Base-by-base conservation (phyloP, 2,888 invertebrate species). In the Stenoptilia bipunctidactyla region DNA sequence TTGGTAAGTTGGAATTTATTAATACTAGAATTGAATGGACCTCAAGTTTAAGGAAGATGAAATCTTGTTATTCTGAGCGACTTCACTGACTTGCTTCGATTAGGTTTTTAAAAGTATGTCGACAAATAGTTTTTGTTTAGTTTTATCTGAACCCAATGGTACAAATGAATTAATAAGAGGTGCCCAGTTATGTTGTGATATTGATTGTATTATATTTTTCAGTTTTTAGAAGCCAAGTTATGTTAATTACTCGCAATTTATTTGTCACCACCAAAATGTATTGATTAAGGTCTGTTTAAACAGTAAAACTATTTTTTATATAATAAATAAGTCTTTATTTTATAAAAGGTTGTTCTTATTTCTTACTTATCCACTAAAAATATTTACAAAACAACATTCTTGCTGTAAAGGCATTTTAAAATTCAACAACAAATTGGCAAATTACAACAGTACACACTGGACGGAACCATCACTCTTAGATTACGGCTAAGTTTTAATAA, bases 291-390 rank as follows among this genome's bases (percentile, higher is more conserved):
- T 25, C 25, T 12, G 30, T 30, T 30, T 10, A 30, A 4, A 12
- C 9, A 30, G 4, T 30, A 10, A 30, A 30, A 30, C 30, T 30
- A 20, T 20, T 20, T 30, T 9, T 30, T 30, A n/a, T 30, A 51
- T 66, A 82, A 82, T 82, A 82, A 82, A 82, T 82, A 79, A 66
- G 61, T 57, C 66, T 73, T 79, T 73, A 67, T 73, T 71, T 61
- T 60, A 61, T 61, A 68, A 72, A 66, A 67, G 57, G 54, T 47
- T 52, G 58, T 46, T 69, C 67, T 77, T 74, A 75, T 63, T 71
- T 61, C 14, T 13, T 68, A 53, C 46, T 39, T 61, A 61, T 57
- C 43, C 48, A 44, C n/a, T n/a, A 62, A 68, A 68, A 56, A 48
- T 74, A 77, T 79, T 61, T 79, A 77, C 74, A 76, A 48, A 62